Percentiles rank a stretch among this genome's conserved stretches.
Evolutionary conservation across 2,888 invertebrate genomes (phyloP).

Genomic region (Drosophila mayaguana): DNA sequence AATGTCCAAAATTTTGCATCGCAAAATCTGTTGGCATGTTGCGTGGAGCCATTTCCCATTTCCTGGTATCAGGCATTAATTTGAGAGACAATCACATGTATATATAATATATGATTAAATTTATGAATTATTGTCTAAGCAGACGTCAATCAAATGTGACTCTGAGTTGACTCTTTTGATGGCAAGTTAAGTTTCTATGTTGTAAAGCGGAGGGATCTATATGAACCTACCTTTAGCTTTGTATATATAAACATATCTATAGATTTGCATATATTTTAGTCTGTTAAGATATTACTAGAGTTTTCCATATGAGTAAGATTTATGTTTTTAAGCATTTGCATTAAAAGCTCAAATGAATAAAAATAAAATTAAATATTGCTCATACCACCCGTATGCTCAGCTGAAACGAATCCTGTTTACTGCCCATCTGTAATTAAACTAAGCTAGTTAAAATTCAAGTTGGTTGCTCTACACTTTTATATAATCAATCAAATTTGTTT

Average conservation of each 20-base stretch:
- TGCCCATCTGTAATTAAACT: neutral
- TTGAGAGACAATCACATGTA: neutral
- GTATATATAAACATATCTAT: too few relatives aligned
- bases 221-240: too few relatives aligned
- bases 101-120: conserved; percentile 4
- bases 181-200: neutral
- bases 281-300: too few relatives aligned
- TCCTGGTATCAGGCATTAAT: conserved; percentile 27
- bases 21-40: conserved; percentile 19
- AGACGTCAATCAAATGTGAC: neutral
- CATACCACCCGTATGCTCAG: neutral
- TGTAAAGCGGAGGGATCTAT: too few relatives aligned
- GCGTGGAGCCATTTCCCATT: conserved; percentile 15
- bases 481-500: neutral
- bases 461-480: too few relatives aligned
- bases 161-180: neutral
- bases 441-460: neutral
- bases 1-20: conserved; percentile 45
- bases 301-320: too few relatives aligned
- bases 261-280: too few relatives aligned
- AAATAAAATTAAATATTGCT: neutral
- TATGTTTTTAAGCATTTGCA: too few relatives aligned
- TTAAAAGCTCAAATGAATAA: too few relatives aligned
- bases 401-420: too few relatives aligned
- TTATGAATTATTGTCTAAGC: neutral